Percentiles rank a stretch among this genome's conserved stretches.
Evolutionary conservation across 2,797 vertebrate species (phyloP).

Genomic region (Darevskia mixta): DNA sequence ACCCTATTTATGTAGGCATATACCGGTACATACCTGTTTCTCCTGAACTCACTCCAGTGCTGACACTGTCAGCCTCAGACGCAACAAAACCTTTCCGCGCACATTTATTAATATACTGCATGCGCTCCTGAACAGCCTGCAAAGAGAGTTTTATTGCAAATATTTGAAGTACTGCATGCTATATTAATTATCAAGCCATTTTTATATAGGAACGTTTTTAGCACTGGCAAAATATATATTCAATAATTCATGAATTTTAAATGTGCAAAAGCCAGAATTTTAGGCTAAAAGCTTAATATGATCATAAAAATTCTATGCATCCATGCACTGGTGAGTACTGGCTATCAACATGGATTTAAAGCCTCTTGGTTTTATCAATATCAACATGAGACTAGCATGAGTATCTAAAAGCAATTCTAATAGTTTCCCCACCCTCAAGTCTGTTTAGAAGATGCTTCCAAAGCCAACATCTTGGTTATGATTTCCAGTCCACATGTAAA

Average conservation of each 20-base stretch:
- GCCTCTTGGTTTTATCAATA: neutral
- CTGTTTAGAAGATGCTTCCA: neutral
- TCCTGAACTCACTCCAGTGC: conserved; percentile 34
- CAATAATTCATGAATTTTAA: neutral
- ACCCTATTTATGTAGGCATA: neutral
- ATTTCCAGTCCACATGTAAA: neutral
- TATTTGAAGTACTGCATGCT: neutral
- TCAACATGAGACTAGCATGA: neutral
- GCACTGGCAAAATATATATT: neutral
- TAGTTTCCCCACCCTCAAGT: neutral
- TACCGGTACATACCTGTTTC: conserved; percentile 69
- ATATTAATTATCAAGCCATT: conserved; percentile 35
- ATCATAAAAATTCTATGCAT: neutral
- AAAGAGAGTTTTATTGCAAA: conserved; percentile 44
- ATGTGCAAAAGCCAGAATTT: neutral
- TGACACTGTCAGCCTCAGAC: neutral
- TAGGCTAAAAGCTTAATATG: neutral
- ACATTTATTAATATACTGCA: conserved; percentile 80
- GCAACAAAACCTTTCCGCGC: conserved; percentile 55
- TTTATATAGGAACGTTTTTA: neutral
- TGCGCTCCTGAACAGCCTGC: conserved; percentile 86
- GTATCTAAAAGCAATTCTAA: neutral
- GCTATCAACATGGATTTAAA: neutral
- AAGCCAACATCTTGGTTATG: neutral
- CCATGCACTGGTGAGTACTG: neutral